A percentile compares a stretch with the other conserved stretches of the same genome.
These are phyloP conservation scores for Anniella stebbinsi DNA, from an alignment of 2,797 vertebrate genomes.

Conservation along the genomic window DNA sequence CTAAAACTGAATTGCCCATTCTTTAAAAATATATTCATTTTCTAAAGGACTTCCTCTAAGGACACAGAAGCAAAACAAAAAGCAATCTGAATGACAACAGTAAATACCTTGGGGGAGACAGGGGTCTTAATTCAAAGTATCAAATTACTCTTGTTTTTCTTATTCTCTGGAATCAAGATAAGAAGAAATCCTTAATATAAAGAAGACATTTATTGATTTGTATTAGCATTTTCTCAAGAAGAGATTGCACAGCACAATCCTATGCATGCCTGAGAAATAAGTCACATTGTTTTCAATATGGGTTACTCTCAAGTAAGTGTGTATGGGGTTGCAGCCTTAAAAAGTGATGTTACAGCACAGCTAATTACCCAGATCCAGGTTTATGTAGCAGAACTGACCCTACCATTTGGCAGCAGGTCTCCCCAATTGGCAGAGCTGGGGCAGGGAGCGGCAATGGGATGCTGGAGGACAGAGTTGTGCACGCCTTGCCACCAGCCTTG, in stretches of 20 bases:
- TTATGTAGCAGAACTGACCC: not conserved
- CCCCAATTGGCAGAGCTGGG: not conserved
- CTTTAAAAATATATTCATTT: slow-evolving; percentile 15
- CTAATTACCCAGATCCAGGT: slow-evolving; percentile 20
- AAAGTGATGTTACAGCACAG: not conserved
- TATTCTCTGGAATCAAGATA: not conserved
- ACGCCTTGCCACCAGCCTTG: not conserved
- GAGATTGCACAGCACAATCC: not conserved
- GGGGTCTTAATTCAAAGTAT: not conserved
- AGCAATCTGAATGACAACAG: not conserved
- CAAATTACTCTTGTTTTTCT: not conserved
- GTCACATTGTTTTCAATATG: not conserved
- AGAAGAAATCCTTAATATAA: not conserved
- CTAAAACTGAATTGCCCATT: slow-evolving; percentile 33
- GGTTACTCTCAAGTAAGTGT: not conserved
- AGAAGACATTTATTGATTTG: slow-evolving; percentile 4
- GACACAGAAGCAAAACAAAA: not conserved
- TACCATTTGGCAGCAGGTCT: not conserved
- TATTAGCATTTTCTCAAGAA: not conserved
- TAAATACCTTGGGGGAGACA: slow-evolving; percentile 1
- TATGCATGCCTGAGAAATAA: not conserved
- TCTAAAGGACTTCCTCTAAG: slow-evolving; percentile 43
- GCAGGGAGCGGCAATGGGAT: not conserved
- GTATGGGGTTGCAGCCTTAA: not conserved
- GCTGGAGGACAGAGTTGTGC: not conserved